These are phyloP conservation scores for Omphaloscelis lunosa DNA, from an alignment of 2,888 invertebrate genomes.

Conservation along the genomic window DNA sequence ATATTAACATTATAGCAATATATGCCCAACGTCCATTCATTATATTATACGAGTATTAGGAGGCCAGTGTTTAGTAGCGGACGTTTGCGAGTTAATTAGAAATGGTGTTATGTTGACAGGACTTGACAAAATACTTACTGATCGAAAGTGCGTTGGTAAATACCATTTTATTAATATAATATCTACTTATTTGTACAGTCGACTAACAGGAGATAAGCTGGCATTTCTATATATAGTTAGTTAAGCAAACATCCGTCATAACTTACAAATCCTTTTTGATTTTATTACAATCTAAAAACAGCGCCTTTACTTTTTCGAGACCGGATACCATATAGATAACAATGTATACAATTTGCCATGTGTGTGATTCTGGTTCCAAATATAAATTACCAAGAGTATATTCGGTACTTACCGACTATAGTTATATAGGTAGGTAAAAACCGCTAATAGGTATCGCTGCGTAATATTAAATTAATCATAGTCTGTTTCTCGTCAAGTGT, in stretches of 20 bases:
- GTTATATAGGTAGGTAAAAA: conserved; percentile 1
- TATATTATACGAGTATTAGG: conserved; percentile 8
- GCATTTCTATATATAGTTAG: neutral
- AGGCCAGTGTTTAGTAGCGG: neutral
- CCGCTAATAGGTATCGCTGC: conserved; percentile 52
- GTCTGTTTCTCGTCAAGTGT: conserved; percentile 11
- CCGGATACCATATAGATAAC: neutral
- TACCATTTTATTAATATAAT: neutral
- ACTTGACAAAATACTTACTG: conserved; percentile 26
- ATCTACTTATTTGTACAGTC: neutral
- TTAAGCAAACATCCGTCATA: neutral
- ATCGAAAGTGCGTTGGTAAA: neutral
- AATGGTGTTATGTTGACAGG: conserved; percentile 3
- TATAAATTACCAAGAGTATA: neutral
- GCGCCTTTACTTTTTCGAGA: neutral
- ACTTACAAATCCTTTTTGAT: neutral
- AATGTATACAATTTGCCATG: too few species aligned
- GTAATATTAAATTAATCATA: conserved; percentile 37
- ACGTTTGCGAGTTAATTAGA: conserved; percentile 18
- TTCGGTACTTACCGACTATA: neutral
- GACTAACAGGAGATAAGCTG: neutral
- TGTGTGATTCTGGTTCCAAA: neutral
- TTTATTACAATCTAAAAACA: neutral
- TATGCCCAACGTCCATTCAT: neutral
- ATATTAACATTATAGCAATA: conserved; percentile 16